Base-by-base conservation (phyloP, 2,888 invertebrate species). In the Ryuthela nishihirai region DNA sequence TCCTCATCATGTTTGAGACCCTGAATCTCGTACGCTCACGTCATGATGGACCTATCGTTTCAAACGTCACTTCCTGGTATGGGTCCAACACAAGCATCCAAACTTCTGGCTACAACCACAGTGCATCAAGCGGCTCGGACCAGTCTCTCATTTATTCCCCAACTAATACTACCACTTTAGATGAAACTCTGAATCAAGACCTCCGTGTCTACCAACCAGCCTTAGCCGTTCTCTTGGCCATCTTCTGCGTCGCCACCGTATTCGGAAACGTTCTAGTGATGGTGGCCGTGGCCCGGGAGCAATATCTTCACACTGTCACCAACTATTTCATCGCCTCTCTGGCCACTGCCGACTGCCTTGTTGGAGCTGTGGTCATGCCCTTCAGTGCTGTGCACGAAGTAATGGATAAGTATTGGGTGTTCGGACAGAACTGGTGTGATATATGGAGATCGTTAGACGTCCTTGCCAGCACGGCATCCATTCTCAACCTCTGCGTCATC, bases 251-350 rank as follows among this genome's bases (percentile, higher is more conserved):
- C 54, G 86, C 91, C 9, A 97, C 97, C 0, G 90, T 98, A 0
- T 88, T 94, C 70, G 98, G 98, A 54, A 98, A 98, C 75, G 84
- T 86, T 72, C 79, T 98, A 47, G 97, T 98, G n/a, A 94, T 98
- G 60, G 77, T 91, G 44, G 97, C 97, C 0, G 97, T 98, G 12
- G 83, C 88, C 29, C 81, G 92, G 23, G 95, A 97, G 73, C 80
- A 93, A 23, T 95, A 95, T 71, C 80, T 98, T 5, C 91, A 97
- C 73, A 95, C 95, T 9, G 92, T 95, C 9, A 98, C 98, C 6
- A 97, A 97, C 76, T 98, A 94, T 73, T 92, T 98, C 74, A 92
- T 98, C 64, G 94, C 95, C 10, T 97, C 97, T n/a, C 77, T 98
- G 63, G 98, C 98, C 0, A 89, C 94, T 20, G 97, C 98, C 1